phyloP scores from a whole-genome alignment of 2,797 vertebrate genomes.

The Myotis daubentonii region DNA sequence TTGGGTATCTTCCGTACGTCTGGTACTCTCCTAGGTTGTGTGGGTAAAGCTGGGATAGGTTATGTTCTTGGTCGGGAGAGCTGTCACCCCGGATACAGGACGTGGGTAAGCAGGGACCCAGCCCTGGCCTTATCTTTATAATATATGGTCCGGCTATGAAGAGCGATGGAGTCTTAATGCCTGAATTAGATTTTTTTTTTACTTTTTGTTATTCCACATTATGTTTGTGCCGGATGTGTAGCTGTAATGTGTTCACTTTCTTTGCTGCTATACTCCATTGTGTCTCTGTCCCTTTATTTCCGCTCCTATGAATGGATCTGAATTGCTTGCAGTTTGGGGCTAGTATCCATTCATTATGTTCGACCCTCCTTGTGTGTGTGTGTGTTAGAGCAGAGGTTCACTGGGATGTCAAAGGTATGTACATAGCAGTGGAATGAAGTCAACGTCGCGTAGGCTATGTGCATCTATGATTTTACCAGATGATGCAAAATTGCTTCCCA shows the following conservation, averaged over 20 bases:
- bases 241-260: background rate
- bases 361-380: background rate
- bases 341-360: background rate
- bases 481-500: background rate
- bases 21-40: background rate
- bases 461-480: background rate
- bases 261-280: background rate
- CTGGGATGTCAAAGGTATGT: background rate
- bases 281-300: background rate
- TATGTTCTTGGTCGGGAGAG: background rate
- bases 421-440: background rate
- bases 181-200: too few species aligned
- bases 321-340: background rate
- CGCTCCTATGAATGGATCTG: background rate
- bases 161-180: background rate
- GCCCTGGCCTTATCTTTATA: background rate
- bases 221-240: background rate
- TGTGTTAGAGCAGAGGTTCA: background rate
- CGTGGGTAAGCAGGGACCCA: background rate
- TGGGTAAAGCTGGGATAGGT: background rate
- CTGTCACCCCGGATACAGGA: background rate
- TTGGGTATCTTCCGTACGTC: background rate
- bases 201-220: background rate
- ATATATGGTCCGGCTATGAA: background rate
- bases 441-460: background rate